These are phyloP conservation scores for Hyperoodon ampullatus DNA, from an alignment of 2,113 vertebrate species.

Conservation along the genomic window DNA sequence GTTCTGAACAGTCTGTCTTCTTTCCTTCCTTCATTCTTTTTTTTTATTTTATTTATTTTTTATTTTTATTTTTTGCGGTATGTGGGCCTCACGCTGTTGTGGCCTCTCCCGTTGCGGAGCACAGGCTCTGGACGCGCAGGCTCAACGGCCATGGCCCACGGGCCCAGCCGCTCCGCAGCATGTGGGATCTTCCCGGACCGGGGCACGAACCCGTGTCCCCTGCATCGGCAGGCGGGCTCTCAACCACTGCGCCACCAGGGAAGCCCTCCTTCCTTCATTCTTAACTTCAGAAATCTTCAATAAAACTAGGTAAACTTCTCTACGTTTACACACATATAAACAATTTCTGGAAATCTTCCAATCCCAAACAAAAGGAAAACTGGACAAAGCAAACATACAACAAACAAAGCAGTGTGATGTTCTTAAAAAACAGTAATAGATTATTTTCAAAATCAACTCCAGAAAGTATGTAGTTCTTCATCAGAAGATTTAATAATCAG, in stretches of 20 bases:
- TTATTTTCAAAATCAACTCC: neutral
- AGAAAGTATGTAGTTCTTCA: neutral
- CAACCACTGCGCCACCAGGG: too few relatives aligned
- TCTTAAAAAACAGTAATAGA: neutral
- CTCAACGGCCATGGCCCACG: too few relatives aligned
- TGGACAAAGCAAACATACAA: constrained; percentile 1
- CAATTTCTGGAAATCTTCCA: constrained; percentile 39
- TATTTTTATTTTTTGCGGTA: too few relatives aligned
- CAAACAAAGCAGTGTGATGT: neutral
- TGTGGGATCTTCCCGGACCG: too few relatives aligned
- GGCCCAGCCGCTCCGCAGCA: too few relatives aligned
- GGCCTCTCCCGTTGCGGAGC: too few relatives aligned
- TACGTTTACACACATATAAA: constrained; percentile 52
- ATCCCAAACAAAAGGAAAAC: constrained; percentile 46
- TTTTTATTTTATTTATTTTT: too few relatives aligned
- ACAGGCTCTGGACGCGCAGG: too few relatives aligned
- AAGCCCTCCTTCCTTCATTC: neutral
- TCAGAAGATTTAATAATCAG: neutral
- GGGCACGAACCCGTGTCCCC: too few relatives aligned
- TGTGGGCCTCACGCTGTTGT: too few relatives aligned
- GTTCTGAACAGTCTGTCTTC: neutral
- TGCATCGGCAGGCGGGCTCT: too few relatives aligned
- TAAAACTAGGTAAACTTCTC: constrained; percentile 67
- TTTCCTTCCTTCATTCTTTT: neutral
- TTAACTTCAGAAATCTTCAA: constrained; percentile 66